Base-by-base conservation (phyloP, 92 coral and sea anemone species). In the Metridium senile region DNA sequence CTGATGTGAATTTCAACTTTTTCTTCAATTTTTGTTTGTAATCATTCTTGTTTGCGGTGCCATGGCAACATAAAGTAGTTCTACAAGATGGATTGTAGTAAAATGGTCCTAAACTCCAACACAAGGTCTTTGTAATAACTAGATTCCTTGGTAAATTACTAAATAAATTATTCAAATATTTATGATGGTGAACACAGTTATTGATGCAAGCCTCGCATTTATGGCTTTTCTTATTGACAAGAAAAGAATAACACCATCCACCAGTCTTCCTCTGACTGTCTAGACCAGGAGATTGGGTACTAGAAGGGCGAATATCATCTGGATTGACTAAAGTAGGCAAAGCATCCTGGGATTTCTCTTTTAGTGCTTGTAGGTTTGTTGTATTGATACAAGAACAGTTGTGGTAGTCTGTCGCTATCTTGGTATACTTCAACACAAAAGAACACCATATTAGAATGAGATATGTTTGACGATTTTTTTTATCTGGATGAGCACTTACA, bases 361-460 rank as follows among this genome's bases (percentile, higher is more conserved):
- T 59, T 39, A 29, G 13, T 11, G 72, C 0, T 78, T 33, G 43
- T 53, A 7, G 16, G 11, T 25, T 78, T 70, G 76, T 52, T 9
- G 76, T 64, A 32, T 62, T 68, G 17, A 49, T 54, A 72, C 94
- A 89, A 1, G 92, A 76, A 63, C 98, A 91, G 73, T 91, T 91
- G 58, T 78, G 86, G 73, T 88, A 94, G 26, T 71, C 84, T 22
- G 85, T 68, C 4, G 97, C 97, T 34, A 86, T 70, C 18, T 72
- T 73, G 25, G 71, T 88, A 68, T 82, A 87, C 98, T 94, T 51
- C 20, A 87, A 74, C 26, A 19, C 26, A 19, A 59, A 19, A n/a
- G n/a, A n/a, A n/a, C n/a, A n/a, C n/a, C n/a, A n/a, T n/a, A n/a
- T n/a, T n/a, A n/a, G n/a, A n/a, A n/a, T n/a, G n/a, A n/a, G n/a